These are phyloP conservation scores for Oreocharis arfaki DNA, from an alignment of 2,113 vertebrate genomes.

Conservation along the genomic window DNA sequence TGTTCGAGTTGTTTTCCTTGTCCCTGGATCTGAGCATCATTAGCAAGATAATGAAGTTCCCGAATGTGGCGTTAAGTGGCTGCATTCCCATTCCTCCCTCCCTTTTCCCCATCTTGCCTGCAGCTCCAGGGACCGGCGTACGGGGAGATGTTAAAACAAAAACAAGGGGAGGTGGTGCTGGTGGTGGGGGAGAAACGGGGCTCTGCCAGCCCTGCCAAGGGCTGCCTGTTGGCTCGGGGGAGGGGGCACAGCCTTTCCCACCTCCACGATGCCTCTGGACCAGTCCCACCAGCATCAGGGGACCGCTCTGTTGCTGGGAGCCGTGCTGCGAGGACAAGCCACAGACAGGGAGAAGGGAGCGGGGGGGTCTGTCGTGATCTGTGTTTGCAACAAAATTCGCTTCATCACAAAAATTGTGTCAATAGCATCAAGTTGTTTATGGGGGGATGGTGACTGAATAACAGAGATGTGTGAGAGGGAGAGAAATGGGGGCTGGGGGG, in stretches of 20 bases:
- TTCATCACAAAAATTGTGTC: neutral
- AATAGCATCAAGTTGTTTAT: conserved; percentile 23
- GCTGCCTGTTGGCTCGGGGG: neutral
- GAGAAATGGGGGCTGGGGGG: neutral
- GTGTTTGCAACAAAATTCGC: neutral
- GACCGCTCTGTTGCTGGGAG: neutral
- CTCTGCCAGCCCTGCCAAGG: neutral
- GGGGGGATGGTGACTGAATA: neutral
- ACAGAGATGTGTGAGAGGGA: neutral
- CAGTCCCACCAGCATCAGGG: neutral
- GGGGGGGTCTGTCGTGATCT: neutral
- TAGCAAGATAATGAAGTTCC: conserved; percentile 29
- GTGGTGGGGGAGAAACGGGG: neutral
- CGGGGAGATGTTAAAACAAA: neutral
- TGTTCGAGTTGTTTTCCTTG: neutral
- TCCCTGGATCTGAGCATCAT: neutral
- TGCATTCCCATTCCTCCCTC: neutral
- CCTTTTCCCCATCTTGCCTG: neutral
- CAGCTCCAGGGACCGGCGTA: neutral
- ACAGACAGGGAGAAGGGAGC: neutral
- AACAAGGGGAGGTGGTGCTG: neutral
- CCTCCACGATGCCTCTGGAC: neutral
- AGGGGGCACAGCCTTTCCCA: neutral
- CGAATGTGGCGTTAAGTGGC: neutral
- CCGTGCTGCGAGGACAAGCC: neutral